Base-by-base conservation (phyloP, 2,113 vertebrate species). In the Equus quagga region DNA sequence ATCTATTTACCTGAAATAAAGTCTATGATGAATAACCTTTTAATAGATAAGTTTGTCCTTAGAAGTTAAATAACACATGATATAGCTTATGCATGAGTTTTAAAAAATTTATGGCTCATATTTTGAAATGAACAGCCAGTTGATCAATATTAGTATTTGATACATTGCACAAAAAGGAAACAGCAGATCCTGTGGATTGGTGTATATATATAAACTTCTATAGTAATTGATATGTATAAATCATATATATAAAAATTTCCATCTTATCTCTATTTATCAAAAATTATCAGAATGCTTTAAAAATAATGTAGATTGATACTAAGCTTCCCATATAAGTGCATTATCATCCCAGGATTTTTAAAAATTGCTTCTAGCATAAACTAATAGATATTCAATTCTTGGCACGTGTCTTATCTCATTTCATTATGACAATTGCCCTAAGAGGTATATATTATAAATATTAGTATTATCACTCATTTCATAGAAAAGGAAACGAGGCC, bases 41-140 rank as follows among this genome's bases (percentile, higher is more conserved):
- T 78, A 90, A 73, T 58, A 84, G 24, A 46, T 76, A 95, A 65
- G 76, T 87, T 5, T 86, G 18, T 60, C 31, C 4, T 83, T 81
- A 72, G 51, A 81, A 65, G 28, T 83, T 95, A 89, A 92, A 83
- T 92, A 64, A n/a, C 6, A 46, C 19, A 24, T 41, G 6, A 2
- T 33, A 62, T 23, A 84, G 1, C 33, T 89, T 70, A 26, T 65
- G 14, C 10, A 8, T 89, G 7, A 58, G 2, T 95, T 89, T 82
- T 3, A 56, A 83, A 72, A 72, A 41, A 23, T 8, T 49, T 15
- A 33, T 87, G 41, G 54, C 11, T 91, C 7, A 13, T 94, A n/a
- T 72, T 96, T 90, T 93, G 31, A 91, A 96, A 12, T 60, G 80
- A 65, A 93, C 89, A 86, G 12, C 11, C 69, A 65, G 26, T 85